A percentile compares a stretch with the other conserved stretches of the same genome.
phyloP scores from a whole-genome alignment of 1,140 invertebrate genomes.

The Leptinotarsa defecta region DNA sequence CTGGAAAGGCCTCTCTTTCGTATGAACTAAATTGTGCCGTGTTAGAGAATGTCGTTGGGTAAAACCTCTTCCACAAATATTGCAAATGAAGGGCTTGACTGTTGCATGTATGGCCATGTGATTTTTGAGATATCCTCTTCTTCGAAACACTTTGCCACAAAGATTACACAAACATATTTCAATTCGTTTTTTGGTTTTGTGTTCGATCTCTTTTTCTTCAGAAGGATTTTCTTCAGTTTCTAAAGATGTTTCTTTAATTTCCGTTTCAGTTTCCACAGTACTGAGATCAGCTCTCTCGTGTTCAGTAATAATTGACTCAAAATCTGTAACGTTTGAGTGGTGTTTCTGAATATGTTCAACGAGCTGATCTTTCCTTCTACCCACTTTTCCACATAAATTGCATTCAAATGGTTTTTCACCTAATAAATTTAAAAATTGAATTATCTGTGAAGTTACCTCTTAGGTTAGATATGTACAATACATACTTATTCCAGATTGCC shows the following conservation, averaged over 20 bases:
- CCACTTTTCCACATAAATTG: conserved; percentile 70
- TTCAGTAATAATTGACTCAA: conserved; percentile 2
- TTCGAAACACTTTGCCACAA: conserved; percentile 48
- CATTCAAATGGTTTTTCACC: conserved; percentile 68
- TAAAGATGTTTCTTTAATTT: background rate
- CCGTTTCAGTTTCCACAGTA: background rate
- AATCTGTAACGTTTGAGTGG: conserved; percentile 5
- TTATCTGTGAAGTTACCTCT: no score
- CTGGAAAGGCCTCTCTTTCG: conserved; percentile 36
- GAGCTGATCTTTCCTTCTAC: conserved; percentile 17
- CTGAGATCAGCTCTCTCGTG: background rate
- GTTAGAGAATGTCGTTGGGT: conserved; percentile 67
- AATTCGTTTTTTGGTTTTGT: conserved; percentile 13
- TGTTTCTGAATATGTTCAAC: conserved; percentile 21
- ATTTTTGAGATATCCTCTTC: conserved; percentile 43
- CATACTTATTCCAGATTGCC: no score
- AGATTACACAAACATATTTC: conserved; percentile 40
- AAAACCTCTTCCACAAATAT: conserved; percentile 74
- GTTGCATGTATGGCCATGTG: conserved; percentile 76
- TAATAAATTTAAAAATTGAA: background rate
- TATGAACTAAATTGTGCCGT: conserved; percentile 61
- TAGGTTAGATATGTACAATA: no score
- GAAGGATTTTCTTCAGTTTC: background rate
- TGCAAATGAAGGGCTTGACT: conserved; percentile 75
- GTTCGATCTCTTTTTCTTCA: background rate